Base-by-base conservation (phyloP, 2,113 vertebrate genomes). In the Jaculus jaculus region DNA sequence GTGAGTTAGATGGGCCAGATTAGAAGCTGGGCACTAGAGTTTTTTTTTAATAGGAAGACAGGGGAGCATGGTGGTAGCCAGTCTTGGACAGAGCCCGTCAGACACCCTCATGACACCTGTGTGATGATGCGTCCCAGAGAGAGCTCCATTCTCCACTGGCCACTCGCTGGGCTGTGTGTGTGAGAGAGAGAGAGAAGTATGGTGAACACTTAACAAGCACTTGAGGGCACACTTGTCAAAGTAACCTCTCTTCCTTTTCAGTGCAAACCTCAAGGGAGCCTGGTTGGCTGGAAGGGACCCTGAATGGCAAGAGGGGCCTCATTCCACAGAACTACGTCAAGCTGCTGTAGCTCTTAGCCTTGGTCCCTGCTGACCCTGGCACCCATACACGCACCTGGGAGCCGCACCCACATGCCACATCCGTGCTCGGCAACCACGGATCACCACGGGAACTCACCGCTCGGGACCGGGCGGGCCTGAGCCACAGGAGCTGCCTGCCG, bases 301-400 rank as follows among this genome's bases (percentile, higher is more conserved):
- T 99, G 98, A 98, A 99, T 82, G 99, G 99, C 96, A 99, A 98
- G 97, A 98, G 98, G 95, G 99, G 99, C 97, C 99, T 99, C 97
- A 99, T 99, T 98, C 99, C 99, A 96, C 98, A 99, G 96, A 99
- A 99, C 96, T 99, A 99, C 10, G 99, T 99, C 98, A 98, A 99
- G 97, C 98, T 99, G 97, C 98, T 99, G 97, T 99, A 99, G 97
- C 96, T 71, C 71, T 69, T 15, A 95, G 90, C 92, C 90, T 39
- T 82, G n/a, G 92, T 95, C 93, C 96, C 79, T 87, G 86, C 95
- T 97, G 97, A 98, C 98, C 99, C 99, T 98, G 99, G 98, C 98
- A 98, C 99, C 99, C 98, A 98, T 98, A 99, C 97, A 98, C 98
- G 97, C 98, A 95, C 96, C 92, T 92, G 97, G 96, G 94, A 94